phyloP scores from a whole-genome alignment of 2,113 vertebrate genomes.

The Lepisosteus osseus region DNA sequence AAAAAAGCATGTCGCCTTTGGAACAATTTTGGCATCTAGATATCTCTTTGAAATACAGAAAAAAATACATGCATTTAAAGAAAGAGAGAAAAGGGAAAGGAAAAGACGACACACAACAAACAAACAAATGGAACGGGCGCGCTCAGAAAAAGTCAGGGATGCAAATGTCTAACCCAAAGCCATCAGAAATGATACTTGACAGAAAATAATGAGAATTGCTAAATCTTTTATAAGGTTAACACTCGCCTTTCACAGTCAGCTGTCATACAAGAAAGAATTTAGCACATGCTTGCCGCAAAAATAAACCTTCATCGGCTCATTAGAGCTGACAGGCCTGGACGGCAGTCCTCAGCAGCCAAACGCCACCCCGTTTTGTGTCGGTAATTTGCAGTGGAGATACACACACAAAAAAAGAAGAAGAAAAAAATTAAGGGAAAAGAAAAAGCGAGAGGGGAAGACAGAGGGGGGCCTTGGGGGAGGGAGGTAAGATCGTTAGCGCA shows the following conservation, averaged over 20 bases:
- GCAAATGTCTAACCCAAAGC: constrained; percentile 89
- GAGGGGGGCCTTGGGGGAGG: constrained; percentile 70
- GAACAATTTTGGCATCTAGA: constrained; percentile 67
- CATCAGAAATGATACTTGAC: constrained; percentile 92
- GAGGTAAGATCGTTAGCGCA: constrained; percentile 87
- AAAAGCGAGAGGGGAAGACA: constrained; percentile 57
- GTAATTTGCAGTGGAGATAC: constrained; percentile 89
- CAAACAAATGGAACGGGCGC: constrained; percentile 47
- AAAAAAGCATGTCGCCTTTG: constrained; percentile 52
- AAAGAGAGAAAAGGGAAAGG: constrained; percentile 37
- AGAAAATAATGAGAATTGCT: constrained; percentile 99
- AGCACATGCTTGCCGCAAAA: constrained; percentile 81
- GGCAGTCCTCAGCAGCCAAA: constrained; percentile 64
- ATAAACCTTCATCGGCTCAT: constrained; percentile 98
- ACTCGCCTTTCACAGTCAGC: constrained; percentile 93
- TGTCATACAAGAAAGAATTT: constrained; percentile 99
- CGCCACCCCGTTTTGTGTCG: constrained; percentile 94
- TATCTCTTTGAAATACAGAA: constrained; percentile 59
- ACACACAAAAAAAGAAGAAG: constrained; percentile 41
- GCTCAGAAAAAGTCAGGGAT: constrained; percentile 74
- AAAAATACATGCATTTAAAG: constrained; percentile 51
- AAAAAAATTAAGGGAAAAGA: constrained; percentile 43
- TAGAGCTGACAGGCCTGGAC: constrained; percentile 96
- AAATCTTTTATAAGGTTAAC: constrained; percentile 99
- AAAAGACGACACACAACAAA: constrained; percentile 58